A percentile compares a stretch with the other conserved stretches of the same genome.
These are phyloP conservation scores for Bradysia coprophila DNA, from an alignment of 1,140 invertebrate species.

Conservation along the genomic window DNA sequence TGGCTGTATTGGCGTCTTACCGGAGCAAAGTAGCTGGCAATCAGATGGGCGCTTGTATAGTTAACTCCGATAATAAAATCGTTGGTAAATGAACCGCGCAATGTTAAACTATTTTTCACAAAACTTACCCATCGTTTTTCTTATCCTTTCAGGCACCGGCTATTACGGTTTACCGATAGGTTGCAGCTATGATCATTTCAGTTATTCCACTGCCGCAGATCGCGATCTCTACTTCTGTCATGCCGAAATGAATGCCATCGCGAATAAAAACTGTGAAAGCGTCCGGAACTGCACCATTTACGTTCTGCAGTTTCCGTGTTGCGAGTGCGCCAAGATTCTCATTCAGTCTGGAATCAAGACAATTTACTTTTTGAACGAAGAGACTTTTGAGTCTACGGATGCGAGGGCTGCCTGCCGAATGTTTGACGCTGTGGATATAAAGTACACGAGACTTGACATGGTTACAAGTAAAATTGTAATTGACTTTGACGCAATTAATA, in stretches of 20 bases:
- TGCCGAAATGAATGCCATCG: slow-evolving; percentile 91
- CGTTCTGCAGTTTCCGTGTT: slow-evolving; percentile 81
- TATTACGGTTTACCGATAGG: slow-evolving; percentile 92
- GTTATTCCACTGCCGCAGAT: slow-evolving; percentile 30
- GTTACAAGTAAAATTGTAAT: too few relatives aligned
- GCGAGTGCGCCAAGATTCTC: slow-evolving; percentile 94
- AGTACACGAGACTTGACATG: too few relatives aligned
- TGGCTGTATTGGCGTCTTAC: slow-evolving; percentile 61
- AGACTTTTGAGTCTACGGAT: too few relatives aligned
- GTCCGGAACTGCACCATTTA: slow-evolving; percentile 69
- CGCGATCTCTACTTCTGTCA: slow-evolving; percentile 83
- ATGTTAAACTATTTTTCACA: too few relatives aligned
- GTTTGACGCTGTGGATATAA: too few relatives aligned
- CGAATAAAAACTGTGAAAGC: slow-evolving; percentile 71
- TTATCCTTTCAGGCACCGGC: too few relatives aligned
- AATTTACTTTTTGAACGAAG: too few relatives aligned
- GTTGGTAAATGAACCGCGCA: slow-evolving; percentile 67
- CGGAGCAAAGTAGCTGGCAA: slow-evolving; percentile 84
- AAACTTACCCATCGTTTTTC: too few relatives aligned
- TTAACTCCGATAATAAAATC: slow-evolving; percentile 72
- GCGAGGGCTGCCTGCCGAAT: too few relatives aligned
- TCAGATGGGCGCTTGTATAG: slow-evolving; percentile 87
- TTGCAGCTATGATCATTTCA: slow-evolving; percentile 69
- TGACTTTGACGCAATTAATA: too few relatives aligned
- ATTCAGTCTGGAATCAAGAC: slow-evolving; percentile 94